Base-by-base conservation (phyloP, 1,140 invertebrate genomes). In the Drosophila hydei region DNA sequence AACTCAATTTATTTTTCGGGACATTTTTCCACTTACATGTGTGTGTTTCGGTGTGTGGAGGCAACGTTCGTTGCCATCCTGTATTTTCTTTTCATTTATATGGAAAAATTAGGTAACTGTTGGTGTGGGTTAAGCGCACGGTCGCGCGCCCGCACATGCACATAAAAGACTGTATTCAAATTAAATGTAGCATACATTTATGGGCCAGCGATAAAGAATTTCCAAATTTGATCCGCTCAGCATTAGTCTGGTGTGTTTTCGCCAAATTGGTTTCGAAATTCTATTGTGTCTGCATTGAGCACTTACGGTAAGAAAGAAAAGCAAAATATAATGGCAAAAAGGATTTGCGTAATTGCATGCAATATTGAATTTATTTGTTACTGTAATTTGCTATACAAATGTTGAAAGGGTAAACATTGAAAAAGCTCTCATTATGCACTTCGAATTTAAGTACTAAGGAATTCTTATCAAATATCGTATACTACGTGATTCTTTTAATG, bases 1-100 rank as follows among this genome's bases (percentile, higher is more conserved):
- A 85, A 85, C 87, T 85, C 77, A 85, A 85, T 85, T 85, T 81
- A 83, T 78, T 77, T 80, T 70, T 72, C n/a, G 78, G 50, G 40
- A 47, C 61, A 74, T 73, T 77, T 76, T 63, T 83, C 68, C 40
- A 55, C 58, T 47, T 61, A 40, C 54, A 43, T n/a, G 19, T 36
- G 40, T 48, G 19, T 48, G 27, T 30, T 19, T 21, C 5, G 12
- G 2, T 42, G 36, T 36, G 30, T 19, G 18, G 2, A 25, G 21
- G 21, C n/a, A 30, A 42, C 45, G 55, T n/a, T 30, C 43, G 40
- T 36, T 69, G 65, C 12, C 33, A 38, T 52, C 54, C 63, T 65
- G 58, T 85, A 87, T 85, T 85, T 85, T 85, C 80, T 80, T 85
- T 85, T 50, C 69, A 85, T 85, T 85, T 85, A 45, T 51, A 50